These are phyloP conservation scores for Pseudorhombus dupliciocellatus DNA, from an alignment of 2,113 vertebrate genomes.

Conservation along the genomic window DNA sequence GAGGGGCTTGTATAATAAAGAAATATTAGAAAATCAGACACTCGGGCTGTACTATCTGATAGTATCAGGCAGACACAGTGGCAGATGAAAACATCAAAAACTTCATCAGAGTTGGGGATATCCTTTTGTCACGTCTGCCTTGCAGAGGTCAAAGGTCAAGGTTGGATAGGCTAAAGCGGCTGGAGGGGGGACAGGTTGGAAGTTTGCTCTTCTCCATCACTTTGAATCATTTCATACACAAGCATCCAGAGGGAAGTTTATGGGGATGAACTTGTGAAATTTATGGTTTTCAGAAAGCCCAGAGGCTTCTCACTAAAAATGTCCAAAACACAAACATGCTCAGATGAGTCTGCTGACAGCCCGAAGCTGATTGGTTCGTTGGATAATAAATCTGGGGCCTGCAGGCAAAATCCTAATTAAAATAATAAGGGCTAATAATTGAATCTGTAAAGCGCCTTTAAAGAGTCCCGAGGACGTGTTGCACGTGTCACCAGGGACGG, in stretches of 20 bases:
- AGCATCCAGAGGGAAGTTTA: neutral
- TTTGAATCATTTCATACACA: neutral
- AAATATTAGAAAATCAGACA: neutral
- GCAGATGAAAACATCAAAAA: neutral
- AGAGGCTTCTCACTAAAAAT: neutral
- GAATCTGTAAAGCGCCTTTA: too few relatives aligned
- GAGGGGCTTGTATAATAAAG: neutral
- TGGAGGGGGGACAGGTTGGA: neutral
- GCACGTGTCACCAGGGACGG: too few relatives aligned
- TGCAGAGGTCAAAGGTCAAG: slow-evolving; percentile 4
- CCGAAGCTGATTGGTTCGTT: neutral
- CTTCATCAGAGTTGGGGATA: neutral
- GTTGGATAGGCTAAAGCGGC: neutral
- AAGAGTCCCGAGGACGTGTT: too few relatives aligned
- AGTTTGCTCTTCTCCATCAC: too few relatives aligned
- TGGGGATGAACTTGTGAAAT: neutral
- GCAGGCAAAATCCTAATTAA: neutral
- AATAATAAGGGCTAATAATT: too few relatives aligned
- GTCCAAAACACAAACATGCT: slow-evolving; percentile 5
- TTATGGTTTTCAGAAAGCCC: neutral
- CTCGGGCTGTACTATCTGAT: neutral
- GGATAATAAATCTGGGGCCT: neutral
- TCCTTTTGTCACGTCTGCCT: neutral
- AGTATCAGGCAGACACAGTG: neutral
- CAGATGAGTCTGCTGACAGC: neutral